A percentile compares a stretch with the other conserved stretches of the same genome.
These are phyloP conservation scores for Rhagologus leucostigma DNA, from an alignment of 2,113 vertebrate genomes.

Conservation along the genomic window DNA sequence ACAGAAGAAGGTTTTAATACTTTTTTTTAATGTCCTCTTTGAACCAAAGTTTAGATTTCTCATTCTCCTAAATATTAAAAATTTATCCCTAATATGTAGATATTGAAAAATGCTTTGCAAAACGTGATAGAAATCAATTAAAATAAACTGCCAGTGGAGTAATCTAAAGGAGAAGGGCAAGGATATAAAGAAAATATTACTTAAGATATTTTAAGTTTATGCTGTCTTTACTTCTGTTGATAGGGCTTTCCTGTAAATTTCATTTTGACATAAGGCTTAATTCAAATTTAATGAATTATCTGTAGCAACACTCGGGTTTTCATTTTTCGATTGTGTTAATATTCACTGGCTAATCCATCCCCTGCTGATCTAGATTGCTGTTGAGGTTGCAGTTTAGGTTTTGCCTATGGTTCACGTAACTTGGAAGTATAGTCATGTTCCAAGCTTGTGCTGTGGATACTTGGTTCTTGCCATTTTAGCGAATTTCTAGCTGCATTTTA, in stretches of 20 bases:
- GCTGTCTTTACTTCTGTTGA: neutral
- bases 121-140: neutral
- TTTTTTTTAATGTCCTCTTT: neutral
- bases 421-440: neutral
- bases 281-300: neutral
- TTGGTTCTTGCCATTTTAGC: neutral
- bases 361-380: neutral
- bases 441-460: neutral
- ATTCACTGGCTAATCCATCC: neutral
- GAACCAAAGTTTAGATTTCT: neutral
- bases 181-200: neutral
- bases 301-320: neutral
- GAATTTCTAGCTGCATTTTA: neutral
- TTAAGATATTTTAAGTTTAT: neutral
- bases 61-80: neutral
- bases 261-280: neutral
- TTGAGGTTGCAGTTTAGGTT: neutral
- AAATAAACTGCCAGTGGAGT: neutral
- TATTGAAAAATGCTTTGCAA: neutral
- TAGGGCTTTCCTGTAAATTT: neutral
- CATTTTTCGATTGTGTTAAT: neutral
- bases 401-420: neutral
- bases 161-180: neutral
- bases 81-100: neutral
- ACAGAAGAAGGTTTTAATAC: neutral